Evolutionary conservation across 2,888 invertebrate genomes (phyloP).

Genomic region (Limnephilus rhombicus): DNA sequence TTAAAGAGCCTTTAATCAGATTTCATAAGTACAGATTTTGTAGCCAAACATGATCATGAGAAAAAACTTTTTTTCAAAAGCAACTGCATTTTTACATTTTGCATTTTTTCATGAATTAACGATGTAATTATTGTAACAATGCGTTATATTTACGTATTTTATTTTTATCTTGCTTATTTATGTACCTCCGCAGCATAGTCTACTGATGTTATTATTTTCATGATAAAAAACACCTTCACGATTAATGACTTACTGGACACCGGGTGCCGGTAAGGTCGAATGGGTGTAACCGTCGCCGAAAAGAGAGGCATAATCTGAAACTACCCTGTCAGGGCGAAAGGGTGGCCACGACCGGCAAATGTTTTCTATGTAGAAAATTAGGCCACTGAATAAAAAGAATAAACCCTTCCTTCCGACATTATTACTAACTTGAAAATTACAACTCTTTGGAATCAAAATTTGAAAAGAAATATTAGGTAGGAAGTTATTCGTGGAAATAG

Average conservation of each 20-base stretch:
- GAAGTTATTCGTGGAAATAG: not conserved
- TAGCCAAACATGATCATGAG: not conserved
- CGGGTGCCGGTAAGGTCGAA: constrained; percentile 10
- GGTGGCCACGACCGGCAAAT: not conserved
- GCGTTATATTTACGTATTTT: not conserved
- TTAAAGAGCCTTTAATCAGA: not conserved
- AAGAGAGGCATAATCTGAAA: constrained; percentile 15
- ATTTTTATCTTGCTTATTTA: not conserved
- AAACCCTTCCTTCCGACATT: not conserved
- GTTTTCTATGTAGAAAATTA: not conserved
- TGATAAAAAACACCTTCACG: not conserved
- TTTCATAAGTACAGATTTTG: not conserved
- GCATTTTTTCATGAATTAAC: not conserved
- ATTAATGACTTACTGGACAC: not conserved
- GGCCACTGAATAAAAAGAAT: not conserved
- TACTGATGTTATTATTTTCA: not conserved
- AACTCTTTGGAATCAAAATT: not conserved
- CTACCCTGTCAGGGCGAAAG: not conserved
- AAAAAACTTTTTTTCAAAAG: not conserved
- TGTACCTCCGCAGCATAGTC: not conserved
- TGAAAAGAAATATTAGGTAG: not conserved
- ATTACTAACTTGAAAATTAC: not conserved
- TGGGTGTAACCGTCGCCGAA: constrained; percentile 45
- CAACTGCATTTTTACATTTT: not conserved
- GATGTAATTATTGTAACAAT: not conserved